Percentiles rank a stretch among this genome's conserved stretches.
Evolutionary conservation across 2,797 vertebrate genomes (phyloP).

Genomic region (Sebastes cheni): DNA sequence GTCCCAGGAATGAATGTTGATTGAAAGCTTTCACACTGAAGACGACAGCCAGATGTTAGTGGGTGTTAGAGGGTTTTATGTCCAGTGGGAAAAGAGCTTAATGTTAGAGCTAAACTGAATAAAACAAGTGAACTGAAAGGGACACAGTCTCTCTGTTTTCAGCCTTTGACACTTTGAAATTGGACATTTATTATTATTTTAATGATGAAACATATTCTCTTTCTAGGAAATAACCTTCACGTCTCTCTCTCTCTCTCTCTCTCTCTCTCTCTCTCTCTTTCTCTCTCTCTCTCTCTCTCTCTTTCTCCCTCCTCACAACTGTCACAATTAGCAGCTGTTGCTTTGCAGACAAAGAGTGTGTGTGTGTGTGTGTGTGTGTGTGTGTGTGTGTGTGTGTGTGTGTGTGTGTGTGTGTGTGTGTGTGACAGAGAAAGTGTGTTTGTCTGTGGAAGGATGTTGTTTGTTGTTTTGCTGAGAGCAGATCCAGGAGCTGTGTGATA

Average conservation of each 20-base stretch:
- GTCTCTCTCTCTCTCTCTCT: not conserved
- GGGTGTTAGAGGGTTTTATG: too few relatives aligned
- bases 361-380: not conserved
- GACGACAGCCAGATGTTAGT: too few relatives aligned
- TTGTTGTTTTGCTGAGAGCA: not conserved
- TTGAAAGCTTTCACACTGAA: too few relatives aligned
- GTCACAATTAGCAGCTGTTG: conserved; percentile 14
- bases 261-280: not conserved
- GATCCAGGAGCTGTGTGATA: not conserved
- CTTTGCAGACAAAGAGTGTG: not conserved
- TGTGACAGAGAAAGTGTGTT: not conserved
- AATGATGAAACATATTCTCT: conserved; percentile 11
- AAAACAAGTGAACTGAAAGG: not conserved
- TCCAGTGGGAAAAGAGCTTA: too few relatives aligned
- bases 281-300: too few relatives aligned
- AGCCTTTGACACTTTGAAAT: not conserved
- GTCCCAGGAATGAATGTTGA: too few relatives aligned
- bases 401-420: not conserved
- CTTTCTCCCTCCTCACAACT: not conserved
- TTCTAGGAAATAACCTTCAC: not conserved
- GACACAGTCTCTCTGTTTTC: not conserved
- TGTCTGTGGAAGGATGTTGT: not conserved
- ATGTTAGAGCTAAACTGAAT: too few relatives aligned
- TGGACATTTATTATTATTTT: not conserved
- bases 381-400: not conserved